Conservation (phyloP, 1,140 invertebrate genomes). For the Micrasema longulum region DNA sequence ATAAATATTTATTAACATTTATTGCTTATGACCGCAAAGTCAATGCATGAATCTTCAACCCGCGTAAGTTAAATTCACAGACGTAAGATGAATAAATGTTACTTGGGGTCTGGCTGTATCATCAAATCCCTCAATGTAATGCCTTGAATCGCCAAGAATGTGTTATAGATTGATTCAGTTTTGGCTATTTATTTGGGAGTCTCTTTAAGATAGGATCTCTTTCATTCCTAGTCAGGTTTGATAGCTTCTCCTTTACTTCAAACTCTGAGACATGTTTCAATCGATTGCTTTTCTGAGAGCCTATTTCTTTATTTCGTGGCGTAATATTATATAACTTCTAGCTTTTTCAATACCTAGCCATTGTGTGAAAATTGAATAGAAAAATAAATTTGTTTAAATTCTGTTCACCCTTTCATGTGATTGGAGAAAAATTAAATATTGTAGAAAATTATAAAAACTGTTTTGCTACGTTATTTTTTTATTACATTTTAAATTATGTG, state of each 20-base stretch:
- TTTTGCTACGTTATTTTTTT: no score
- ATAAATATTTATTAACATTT: no score
- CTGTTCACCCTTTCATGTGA: no score
- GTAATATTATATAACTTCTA: no score
- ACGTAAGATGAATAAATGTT: neutral
- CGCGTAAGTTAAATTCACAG: neutral
- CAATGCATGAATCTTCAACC: no score
- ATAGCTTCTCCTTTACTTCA: conserved; percentile 1
- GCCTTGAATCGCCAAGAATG: neutral
- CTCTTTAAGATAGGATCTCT: conserved; percentile 29
- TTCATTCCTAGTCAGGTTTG: conserved; percentile 8
- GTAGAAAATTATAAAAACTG: no score
- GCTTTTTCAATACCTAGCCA: no score
- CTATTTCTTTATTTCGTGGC: neutral
- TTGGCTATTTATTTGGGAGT: conserved; percentile 29
- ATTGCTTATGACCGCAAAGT: no score
- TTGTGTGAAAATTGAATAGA: no score
- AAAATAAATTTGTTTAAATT: no score
- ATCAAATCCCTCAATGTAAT: conserved; percentile 36
- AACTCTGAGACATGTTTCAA: neutral
- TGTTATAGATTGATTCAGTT: conserved; percentile 27
- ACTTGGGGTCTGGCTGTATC: neutral
- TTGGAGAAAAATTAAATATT: no score
- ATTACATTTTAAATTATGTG: no score
- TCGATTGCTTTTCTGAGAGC: neutral